These are phyloP conservation scores for Polyommatus iphigenia DNA, from an alignment of 2,888 invertebrate species.

Conservation along the genomic window DNA sequence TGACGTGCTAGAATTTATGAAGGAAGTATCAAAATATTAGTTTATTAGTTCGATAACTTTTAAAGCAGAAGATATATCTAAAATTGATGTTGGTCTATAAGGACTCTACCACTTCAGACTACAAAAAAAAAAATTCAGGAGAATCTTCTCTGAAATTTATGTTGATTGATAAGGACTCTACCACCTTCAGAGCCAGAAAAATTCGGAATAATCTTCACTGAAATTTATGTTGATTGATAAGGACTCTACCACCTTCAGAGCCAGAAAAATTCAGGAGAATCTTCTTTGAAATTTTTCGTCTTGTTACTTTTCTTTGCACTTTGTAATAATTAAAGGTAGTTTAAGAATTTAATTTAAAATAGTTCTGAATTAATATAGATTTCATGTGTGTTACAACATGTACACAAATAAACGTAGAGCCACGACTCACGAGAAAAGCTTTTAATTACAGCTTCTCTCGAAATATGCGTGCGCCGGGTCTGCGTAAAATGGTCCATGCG, in stretches of 20 bases:
- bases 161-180: background rate
- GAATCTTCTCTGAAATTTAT: background rate
- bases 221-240: too few relatives aligned
- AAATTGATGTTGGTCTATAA: background rate
- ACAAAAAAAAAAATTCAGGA: too few relatives aligned
- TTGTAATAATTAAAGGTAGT: background rate
- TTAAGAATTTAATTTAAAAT: background rate
- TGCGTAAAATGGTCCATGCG: slow-evolving; percentile 56
- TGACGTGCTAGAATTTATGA: background rate
- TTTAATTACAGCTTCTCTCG: slow-evolving; percentile 33
- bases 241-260: background rate
- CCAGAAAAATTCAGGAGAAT: too few relatives aligned
- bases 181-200: background rate
- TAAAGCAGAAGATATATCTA: background rate
- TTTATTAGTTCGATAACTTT: background rate
- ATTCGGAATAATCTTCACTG: too few relatives aligned
- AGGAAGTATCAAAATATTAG: background rate
- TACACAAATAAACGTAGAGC: background rate
- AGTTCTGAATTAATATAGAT: background rate
- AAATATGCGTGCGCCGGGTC: slow-evolving; percentile 44
- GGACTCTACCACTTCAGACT: background rate
- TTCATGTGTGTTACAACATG: background rate
- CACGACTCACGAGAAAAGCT: background rate
- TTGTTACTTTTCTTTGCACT: too few relatives aligned
- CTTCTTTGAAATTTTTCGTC: too few relatives aligned